Evolutionary conservation across 2,797 vertebrate genomes (phyloP).

Genomic region (Falco peregrinus): DNA sequence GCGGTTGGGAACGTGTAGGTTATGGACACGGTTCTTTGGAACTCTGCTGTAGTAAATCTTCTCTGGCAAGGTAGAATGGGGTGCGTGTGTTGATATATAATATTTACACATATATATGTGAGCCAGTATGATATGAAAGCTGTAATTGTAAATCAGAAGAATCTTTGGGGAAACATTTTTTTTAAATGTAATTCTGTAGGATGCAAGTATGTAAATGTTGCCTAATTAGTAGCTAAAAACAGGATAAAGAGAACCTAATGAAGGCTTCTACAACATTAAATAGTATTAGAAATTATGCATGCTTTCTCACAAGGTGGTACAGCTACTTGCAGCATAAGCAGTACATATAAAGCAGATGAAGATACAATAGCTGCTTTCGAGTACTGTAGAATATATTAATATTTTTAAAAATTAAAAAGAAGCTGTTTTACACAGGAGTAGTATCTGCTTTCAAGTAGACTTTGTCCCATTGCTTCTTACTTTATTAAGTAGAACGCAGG

Average conservation of each 20-base stretch:
- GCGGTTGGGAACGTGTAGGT: rapidly evolving
- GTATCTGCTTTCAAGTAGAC: neutral
- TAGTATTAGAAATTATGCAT: neutral
- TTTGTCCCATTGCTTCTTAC: neutral
- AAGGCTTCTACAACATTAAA: neutral
- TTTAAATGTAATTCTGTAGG: neutral
- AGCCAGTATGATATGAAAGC: neutral
- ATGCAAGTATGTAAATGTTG: neutral
- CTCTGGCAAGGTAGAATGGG: neutral
- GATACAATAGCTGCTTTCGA: neutral
- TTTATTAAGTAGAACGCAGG: neutral
- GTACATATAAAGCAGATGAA: neutral
- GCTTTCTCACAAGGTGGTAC: neutral
- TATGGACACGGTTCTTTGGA: rapidly evolving
- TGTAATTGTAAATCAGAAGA: neutral
- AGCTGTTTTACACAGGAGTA: neutral
- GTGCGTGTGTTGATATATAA: neutral
- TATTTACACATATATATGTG: neutral
- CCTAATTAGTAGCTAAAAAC: neutral
- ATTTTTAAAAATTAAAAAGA: neutral
- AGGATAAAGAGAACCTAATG: neutral
- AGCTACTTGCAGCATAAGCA: neutral
- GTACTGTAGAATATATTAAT: neutral
- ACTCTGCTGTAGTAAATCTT: neutral
- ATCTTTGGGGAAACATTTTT: neutral